Evolutionary conservation across 2,797 vertebrate genomes (phyloP).

Genomic region (Sternotherus odoratus): DNA sequence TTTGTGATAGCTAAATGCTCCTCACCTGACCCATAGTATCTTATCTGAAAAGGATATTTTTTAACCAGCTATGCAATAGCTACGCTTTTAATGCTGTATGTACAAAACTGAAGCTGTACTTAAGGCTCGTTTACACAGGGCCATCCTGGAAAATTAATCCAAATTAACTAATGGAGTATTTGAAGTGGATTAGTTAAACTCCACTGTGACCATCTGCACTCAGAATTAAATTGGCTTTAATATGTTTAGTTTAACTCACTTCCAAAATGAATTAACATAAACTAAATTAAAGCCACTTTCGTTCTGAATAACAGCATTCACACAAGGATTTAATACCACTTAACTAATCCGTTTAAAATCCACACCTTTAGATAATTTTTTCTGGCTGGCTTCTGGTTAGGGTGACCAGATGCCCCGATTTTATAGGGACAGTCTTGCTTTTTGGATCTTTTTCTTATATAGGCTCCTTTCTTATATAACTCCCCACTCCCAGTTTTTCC

Average conservation of each 20-base stretch:
- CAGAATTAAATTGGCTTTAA: not conserved
- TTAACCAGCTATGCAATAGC: conserved; percentile 67
- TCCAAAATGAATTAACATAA: not conserved
- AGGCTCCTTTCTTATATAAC: too few species aligned
- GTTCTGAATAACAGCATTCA: not conserved
- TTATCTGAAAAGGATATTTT: conserved; percentile 55
- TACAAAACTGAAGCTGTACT: conserved; percentile 54
- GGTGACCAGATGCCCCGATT: too few species aligned
- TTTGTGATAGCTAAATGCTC: conserved; percentile 39
- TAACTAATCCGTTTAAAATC: not conserved
- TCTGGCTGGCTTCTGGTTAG: not conserved
- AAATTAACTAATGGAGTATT: not conserved
- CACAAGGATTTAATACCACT: not conserved
- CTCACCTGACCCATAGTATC: conserved; percentile 44
- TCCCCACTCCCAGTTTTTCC: too few species aligned
- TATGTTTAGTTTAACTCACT: not conserved
- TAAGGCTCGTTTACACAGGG: not conserved
- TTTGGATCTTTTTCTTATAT: too few species aligned
- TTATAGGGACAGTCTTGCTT: too few species aligned
- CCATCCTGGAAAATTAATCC: not conserved
- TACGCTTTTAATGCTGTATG: conserved; percentile 61
- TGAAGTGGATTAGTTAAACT: not conserved
- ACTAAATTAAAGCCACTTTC: not conserved
- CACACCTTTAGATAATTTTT: not conserved
- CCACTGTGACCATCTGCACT: not conserved